Evolutionary conservation across 2,113 vertebrate genomes (phyloP).

Genomic region (Otolemur garnettii): DNA sequence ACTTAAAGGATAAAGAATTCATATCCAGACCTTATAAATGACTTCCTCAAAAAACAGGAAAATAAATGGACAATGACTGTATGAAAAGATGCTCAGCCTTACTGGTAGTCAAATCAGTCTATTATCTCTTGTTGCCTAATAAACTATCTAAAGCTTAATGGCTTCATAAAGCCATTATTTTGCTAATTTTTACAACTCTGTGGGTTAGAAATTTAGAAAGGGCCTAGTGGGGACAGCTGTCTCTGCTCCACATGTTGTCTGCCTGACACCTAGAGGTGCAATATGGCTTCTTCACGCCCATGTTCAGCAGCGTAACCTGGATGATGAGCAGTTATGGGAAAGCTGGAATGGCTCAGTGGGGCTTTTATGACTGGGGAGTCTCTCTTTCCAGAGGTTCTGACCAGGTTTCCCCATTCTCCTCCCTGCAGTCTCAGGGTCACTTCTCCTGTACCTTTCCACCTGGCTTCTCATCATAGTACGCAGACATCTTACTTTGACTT

Average conservation of each 20-base stretch:
- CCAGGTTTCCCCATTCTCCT: not conserved
- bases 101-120: not conserved
- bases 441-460: not conserved
- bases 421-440: not conserved
- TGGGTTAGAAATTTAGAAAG: not conserved
- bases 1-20: not conserved
- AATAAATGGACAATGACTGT: not conserved
- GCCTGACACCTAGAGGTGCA: not conserved
- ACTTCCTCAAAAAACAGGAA: not conserved
- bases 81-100: not conserved
- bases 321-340: not conserved
- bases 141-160: not conserved
- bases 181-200: not conserved
- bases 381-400: not conserved
- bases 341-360: not conserved
- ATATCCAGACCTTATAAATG: not conserved
- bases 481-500: not conserved
- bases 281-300: not conserved
- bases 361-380: not conserved
- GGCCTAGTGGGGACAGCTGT: not conserved
- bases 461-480: not conserved
- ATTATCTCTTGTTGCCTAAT: not conserved
- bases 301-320: not conserved
- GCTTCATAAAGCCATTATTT: not conserved
- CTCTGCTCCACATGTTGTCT: not conserved